Conservation (phyloP, 2,113 vertebrate genomes). For the Prolemur simus region DNA sequence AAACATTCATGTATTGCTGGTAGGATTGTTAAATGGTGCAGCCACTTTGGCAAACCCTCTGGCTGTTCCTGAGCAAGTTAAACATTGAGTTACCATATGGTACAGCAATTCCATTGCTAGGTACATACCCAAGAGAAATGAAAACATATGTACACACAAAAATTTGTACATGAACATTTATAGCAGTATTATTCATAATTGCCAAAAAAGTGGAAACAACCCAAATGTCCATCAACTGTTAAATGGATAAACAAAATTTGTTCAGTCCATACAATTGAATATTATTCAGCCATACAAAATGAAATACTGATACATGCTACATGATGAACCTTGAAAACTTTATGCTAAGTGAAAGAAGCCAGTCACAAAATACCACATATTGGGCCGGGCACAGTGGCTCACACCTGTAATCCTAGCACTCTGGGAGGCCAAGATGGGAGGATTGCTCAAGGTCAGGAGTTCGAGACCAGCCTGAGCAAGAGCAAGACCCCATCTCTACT, state of each 20-base stretch:
- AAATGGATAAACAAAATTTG: too few relatives aligned
- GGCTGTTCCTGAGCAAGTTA: not conserved
- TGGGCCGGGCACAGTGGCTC: too few relatives aligned
- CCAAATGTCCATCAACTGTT: not conserved
- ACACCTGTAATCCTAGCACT: too few relatives aligned
- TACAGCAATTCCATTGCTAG: not conserved
- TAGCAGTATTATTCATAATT: not conserved
- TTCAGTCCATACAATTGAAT: too few relatives aligned
- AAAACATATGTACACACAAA: not conserved
- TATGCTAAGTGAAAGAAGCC: not conserved
- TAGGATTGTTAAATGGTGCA: not conserved
- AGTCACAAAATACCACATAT: not conserved
- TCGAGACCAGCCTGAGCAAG: too few relatives aligned
- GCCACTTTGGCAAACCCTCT: not conserved
- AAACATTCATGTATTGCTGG: not conserved
- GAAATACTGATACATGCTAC: not conserved
- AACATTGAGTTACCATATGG: not conserved
- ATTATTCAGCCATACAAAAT: not conserved
- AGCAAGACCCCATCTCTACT: too few relatives aligned
- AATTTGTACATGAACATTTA: not conserved
- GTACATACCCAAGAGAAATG: not conserved
- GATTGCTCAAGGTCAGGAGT: too few relatives aligned
- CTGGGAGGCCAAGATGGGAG: too few relatives aligned
- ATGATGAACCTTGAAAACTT: not conserved
- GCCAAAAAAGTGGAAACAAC: not conserved